Evolutionary conservation across 2,113 vertebrate genomes (phyloP), one percentile per base, ranked within the genome.

Genomic region (Sceloporus undulatus): DNA sequence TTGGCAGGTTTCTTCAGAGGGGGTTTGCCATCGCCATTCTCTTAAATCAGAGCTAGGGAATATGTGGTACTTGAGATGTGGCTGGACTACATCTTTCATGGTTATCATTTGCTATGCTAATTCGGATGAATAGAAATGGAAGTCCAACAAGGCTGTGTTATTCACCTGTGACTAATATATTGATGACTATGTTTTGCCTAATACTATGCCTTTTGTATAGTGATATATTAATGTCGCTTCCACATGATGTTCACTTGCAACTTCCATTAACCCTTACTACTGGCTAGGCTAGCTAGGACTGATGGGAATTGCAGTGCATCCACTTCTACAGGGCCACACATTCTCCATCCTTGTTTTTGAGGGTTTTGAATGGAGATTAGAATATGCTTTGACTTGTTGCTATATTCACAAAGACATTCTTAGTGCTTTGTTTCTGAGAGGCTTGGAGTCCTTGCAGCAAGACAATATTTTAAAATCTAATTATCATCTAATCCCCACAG

Each of bases 401-500:
- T 40, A 56, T 79, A 19, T 29, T 80, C 18, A 56, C 79, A n/a
- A 42, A 59, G 16, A 77, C 16, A 54, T 83, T 88, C 38, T 40
- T 23, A 18, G 29, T 27, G n/a, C 59, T 78, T 70, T 40, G 21
- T 68, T 77, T 68, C 59, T 76, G 23, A 70, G 52, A 18, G 40
- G 9, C 40, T 4, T 77, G 23, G 87, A 77, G 52, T 66, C 80
- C 42, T 82, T 77, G 66, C 56, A 68, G 27, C 56, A 38, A 68
- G 42, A 21, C 62, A 34, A 62, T 87, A 65, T 74, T 75, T 65
- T 59, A 42, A 65, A 78, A 86, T 52, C 62, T 23, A 83, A 78
- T 40, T 74, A 81, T 18, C 73, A 76, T 18, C 56, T 76, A 65
- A 65, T 85, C 13, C 38, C 34, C 78, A n/a, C 2, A 70, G 16